A percentile compares a stretch with the other conserved stretches of the same genome.
Conservation (phyloP, 2,888 invertebrate genomes). For the Gnatocerus cornutus region DNA sequence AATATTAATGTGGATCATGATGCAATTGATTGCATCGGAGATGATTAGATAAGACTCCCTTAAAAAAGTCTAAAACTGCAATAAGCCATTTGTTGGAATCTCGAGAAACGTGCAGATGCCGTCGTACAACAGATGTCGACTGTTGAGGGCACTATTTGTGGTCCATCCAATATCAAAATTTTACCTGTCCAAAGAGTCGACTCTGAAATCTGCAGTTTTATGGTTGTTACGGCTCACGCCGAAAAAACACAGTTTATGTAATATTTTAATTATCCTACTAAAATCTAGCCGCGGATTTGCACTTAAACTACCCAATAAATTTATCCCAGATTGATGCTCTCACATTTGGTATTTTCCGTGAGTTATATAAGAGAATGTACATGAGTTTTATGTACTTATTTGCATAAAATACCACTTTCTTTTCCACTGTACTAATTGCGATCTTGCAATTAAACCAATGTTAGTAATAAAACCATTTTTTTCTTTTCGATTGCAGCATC, state of each 20-base stretch:
- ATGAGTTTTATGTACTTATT: slow-evolving; percentile 37
- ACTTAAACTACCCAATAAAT: slow-evolving; percentile 46
- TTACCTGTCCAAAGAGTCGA: slow-evolving; percentile 34
- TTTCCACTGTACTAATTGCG: slow-evolving; percentile 9
- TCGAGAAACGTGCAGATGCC: slow-evolving; percentile 53
- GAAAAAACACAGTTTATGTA: slow-evolving; percentile 37
- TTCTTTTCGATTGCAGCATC: slow-evolving; percentile 4
- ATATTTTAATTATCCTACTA: slow-evolving; percentile 43
- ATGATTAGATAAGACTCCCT: slow-evolving; percentile 34
- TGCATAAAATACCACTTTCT: slow-evolving; percentile 46
- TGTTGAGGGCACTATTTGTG: slow-evolving; percentile 51
- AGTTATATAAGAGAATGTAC: slow-evolving; percentile 43
- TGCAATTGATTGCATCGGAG: slow-evolving; percentile 16
- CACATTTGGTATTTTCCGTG: slow-evolving; percentile 49
- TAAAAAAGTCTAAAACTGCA: slow-evolving; percentile 38
- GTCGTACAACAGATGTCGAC: slow-evolving; percentile 55
- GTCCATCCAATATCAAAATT: slow-evolving; percentile 46
- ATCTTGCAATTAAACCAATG: slow-evolving; percentile 8
- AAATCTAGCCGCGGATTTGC: slow-evolving; percentile 35
- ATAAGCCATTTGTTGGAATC: slow-evolving; percentile 42
- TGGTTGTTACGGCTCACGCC: slow-evolving; percentile 15
- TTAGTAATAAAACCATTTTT: not conserved
- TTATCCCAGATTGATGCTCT: slow-evolving; percentile 45
- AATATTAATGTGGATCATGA: slow-evolving; percentile 20
- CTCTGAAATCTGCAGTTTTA: slow-evolving; percentile 16